Percentiles rank a stretch among this genome's conserved stretches.
These are phyloP conservation scores for Podarcis muralis DNA, from an alignment of 2,113 vertebrate species.

Conservation along the genomic window DNA sequence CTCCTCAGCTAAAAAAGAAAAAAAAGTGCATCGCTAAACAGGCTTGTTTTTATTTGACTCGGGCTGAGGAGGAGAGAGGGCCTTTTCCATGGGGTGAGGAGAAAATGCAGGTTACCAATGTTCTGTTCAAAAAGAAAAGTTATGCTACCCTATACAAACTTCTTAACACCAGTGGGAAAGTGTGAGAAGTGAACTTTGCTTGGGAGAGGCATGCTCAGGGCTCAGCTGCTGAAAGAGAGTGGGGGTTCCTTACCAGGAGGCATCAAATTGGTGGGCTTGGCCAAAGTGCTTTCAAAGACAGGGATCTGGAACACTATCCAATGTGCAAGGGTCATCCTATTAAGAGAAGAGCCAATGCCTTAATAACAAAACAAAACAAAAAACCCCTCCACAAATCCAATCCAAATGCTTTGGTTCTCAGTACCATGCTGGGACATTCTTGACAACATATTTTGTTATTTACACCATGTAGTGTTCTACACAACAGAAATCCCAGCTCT, in stretches of 20 bases:
- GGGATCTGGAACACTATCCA: slow-evolving; percentile 52
- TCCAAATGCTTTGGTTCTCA: slow-evolving; percentile 1
- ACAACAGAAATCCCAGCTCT: slow-evolving; percentile 16
- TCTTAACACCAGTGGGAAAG: background rate
- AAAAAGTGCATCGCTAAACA: background rate
- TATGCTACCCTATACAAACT: slow-evolving; percentile 42
- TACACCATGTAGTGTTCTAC: slow-evolving; percentile 1
- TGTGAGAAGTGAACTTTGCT: slow-evolving; percentile 20
- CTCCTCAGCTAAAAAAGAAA: background rate
- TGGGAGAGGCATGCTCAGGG: background rate
- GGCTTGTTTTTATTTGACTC: background rate
- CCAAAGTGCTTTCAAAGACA: slow-evolving; percentile 21
- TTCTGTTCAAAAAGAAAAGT: slow-evolving; percentile 42
- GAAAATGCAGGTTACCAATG: slow-evolving; percentile 13
- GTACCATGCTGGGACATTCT: slow-evolving; percentile 9
- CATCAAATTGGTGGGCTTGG: background rate
- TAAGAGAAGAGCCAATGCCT: background rate
- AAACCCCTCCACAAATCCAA: background rate
- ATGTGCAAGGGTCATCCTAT: slow-evolving; percentile 21
- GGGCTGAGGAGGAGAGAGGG: background rate
- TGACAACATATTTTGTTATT: slow-evolving; percentile 10
- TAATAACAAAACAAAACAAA: slow-evolving; percentile 29
- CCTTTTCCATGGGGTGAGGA: background rate
- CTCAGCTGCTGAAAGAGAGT: slow-evolving; percentile 31
- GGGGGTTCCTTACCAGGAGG: background rate